Evolutionary conservation across 2,888 invertebrate species (phyloP).

Genomic region (Chloroclysta siterata): DNA sequence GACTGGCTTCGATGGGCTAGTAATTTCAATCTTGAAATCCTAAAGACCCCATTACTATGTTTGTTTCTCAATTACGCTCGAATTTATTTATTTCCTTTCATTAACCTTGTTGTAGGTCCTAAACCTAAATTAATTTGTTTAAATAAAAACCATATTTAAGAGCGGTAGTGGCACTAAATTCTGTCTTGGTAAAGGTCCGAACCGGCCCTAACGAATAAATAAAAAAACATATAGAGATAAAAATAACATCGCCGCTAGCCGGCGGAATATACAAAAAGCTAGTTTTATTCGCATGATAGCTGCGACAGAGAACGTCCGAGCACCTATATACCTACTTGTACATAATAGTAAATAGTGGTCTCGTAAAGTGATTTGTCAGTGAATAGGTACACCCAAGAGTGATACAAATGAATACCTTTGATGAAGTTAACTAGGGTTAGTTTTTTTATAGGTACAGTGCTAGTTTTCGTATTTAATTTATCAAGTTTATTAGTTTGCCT

Average conservation of each 20-base stretch:
- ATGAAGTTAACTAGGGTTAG: slow-evolving; percentile 6
- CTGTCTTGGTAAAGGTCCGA: not conserved
- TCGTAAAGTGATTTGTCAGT: slow-evolving; percentile 4
- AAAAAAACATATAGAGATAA: not conserved
- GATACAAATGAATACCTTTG: slow-evolving; percentile 5
- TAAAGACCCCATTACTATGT: too few relatives aligned
- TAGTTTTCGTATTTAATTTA: slow-evolving; percentile 35
- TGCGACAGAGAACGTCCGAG: slow-evolving; percentile 25
- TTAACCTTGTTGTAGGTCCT: too few relatives aligned
- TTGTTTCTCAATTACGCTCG: too few relatives aligned
- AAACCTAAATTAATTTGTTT: too few relatives aligned
- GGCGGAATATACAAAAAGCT: slow-evolving; percentile 11
- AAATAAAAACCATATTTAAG: too few relatives aligned
- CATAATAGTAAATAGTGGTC: slow-evolving; percentile 1
- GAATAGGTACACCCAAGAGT: slow-evolving; percentile 2
- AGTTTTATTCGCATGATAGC: slow-evolving; percentile 27
- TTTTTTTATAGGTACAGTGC: slow-evolving; percentile 20
- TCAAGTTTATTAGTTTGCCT: slow-evolving; percentile 49
- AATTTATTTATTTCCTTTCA: too few relatives aligned
- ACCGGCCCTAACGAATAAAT: not conserved
- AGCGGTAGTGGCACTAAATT: not conserved
- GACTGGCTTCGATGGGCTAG: not conserved
- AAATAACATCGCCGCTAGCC: not conserved
- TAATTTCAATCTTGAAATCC: not conserved
- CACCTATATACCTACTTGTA: not conserved